Conservation (phyloP, 2,888 invertebrate species). For the Copidosoma aretas region DNA sequence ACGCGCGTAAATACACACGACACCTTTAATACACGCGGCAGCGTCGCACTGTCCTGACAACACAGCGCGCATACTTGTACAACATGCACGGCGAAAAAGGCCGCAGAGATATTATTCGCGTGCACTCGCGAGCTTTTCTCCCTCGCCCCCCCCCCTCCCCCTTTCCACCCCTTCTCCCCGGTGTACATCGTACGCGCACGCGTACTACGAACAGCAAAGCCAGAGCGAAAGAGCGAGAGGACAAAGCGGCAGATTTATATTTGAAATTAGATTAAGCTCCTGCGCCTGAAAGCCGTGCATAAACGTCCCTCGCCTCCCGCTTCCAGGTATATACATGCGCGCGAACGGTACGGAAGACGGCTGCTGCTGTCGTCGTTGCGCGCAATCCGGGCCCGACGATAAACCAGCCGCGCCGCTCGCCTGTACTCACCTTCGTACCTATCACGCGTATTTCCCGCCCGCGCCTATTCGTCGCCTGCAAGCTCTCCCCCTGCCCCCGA, state of each 20-base stretch:
- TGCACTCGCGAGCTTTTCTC: conserved; percentile 32
- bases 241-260: conserved; percentile 61
- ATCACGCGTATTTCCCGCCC: no score
- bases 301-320: conserved; percentile 52
- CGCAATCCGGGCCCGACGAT: conserved; percentile 44
- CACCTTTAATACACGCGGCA: no score
- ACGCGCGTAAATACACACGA: no score
- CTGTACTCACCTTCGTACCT: no score
- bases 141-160: no score
- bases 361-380: not conserved
- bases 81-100: conserved; percentile 43
- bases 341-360: conserved; percentile 20
- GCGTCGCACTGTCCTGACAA: no score
- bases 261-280: conserved; percentile 63
- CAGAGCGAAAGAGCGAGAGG: not conserved
- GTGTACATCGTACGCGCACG: not conserved
- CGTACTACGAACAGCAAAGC: not conserved
- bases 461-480: no score
- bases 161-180: no score
- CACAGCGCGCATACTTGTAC: conserved; percentile 26
- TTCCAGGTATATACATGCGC: no score
- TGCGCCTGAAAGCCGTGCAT: conserved; percentile 63
- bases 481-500: no score
- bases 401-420: conserved; percentile 58
- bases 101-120: conserved; percentile 49